A percentile compares a stretch with the other conserved stretches of the same genome.
phyloP scores from a whole-genome alignment of 2,888 invertebrate species.

The Hylaea fasciaria region DNA sequence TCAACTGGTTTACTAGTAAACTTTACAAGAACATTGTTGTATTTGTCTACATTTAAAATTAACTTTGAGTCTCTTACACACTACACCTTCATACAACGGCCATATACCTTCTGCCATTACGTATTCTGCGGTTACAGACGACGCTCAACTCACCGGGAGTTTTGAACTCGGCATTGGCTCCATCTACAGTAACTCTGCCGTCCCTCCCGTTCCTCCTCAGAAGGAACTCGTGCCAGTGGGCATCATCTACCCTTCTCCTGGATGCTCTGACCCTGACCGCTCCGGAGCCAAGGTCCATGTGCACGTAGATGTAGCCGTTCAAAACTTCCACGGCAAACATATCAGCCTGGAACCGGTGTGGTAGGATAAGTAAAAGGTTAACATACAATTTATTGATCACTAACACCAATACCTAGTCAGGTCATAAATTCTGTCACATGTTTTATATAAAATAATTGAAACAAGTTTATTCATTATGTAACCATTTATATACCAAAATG shows the following conservation, averaged over 20 bases:
- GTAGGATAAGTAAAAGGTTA: background rate
- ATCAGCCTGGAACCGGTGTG: slow-evolving; percentile 87
- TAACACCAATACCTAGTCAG: no score
- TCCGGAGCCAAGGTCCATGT: slow-evolving; percentile 96
- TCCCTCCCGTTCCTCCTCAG: slow-evolving; percentile 92
- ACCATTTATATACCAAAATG: no score
- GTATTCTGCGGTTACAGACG: background rate
- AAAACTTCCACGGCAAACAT: slow-evolving; percentile 97
- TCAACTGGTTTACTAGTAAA: no score
- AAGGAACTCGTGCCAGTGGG: slow-evolving; percentile 96
- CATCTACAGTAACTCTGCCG: slow-evolving; percentile 95
- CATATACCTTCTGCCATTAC: no score
- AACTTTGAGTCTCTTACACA: no score
- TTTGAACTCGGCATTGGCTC: slow-evolving; percentile 94
- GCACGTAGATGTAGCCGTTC: slow-evolving; percentile 96
- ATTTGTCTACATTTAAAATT: no score
- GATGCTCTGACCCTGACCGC: slow-evolving; percentile 94
- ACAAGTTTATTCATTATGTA: no score
- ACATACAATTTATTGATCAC: no score
- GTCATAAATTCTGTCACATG: no score
- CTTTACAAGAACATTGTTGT: no score
- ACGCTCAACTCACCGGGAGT: slow-evolving; percentile 87
- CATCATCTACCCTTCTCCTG: slow-evolving; percentile 93
- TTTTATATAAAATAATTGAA: no score
- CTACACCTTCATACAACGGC: background rate